Evolutionary conservation across 2,113 vertebrate species (phyloP).

Genomic region (Gambusia holbrooki): DNA sequence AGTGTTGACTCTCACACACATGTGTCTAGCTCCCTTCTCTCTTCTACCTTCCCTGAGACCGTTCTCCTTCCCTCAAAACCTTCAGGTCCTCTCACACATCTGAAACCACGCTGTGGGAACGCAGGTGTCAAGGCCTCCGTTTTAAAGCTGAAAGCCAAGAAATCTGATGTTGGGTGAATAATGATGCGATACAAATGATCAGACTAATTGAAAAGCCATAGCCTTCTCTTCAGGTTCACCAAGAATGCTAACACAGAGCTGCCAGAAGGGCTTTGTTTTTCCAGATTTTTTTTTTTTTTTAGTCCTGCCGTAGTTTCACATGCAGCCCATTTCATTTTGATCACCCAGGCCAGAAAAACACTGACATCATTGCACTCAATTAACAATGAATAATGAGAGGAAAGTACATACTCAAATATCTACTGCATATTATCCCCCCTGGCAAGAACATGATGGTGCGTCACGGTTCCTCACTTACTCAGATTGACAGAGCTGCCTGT

Average conservation of each 20-base stretch:
- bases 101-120: conserved; percentile 57
- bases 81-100: conserved; percentile 45
- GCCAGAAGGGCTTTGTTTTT: conserved; percentile 52
- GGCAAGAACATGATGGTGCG: conserved; percentile 34
- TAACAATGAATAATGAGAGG: conserved; percentile 55
- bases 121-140: conserved; percentile 56
- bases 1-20: conserved; percentile 56
- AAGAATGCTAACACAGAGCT: conserved; percentile 23
- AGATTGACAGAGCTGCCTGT: conserved; percentile 60
- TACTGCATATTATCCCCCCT: conserved; percentile 6
- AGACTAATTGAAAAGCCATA: conserved; percentile 65
- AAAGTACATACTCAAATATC: conserved; percentile 54
- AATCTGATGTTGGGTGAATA: conserved; percentile 71
- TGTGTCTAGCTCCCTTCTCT: conserved; percentile 17
- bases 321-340: conserved; percentile 58
- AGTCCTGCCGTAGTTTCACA: conserved; percentile 58
- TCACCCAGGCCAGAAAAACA: conserved; percentile 50
- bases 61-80: conserved; percentile 38
- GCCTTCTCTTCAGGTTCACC: conserved; percentile 58
- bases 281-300: conserved; percentile 52
- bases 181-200: conserved; percentile 66
- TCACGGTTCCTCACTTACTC: conserved; percentile 41
- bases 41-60: conserved; percentile 3
- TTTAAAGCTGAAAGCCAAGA: conserved; percentile 59
- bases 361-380: conserved; percentile 64